Evolutionary conservation across 2,797 vertebrate genomes (phyloP).

Genomic region (Notolepis coatsorum): DNA sequence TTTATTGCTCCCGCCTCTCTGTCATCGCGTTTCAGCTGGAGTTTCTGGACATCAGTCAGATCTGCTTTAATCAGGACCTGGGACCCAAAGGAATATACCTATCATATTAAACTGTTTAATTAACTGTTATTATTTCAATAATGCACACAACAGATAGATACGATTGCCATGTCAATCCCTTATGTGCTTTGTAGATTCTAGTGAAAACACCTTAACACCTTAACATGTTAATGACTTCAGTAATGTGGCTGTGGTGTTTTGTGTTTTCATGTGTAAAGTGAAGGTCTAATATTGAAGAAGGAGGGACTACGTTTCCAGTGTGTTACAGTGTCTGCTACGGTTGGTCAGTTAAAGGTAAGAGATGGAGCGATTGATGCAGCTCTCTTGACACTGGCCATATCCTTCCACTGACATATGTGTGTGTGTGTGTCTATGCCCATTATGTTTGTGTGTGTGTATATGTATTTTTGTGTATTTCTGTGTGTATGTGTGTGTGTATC

Average conservation of each 20-base stretch:
- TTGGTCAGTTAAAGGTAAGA: slow-evolving; percentile 63
- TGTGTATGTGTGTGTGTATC: too few relatives aligned
- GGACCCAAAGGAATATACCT: slow-evolving; percentile 50
- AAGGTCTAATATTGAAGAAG: slow-evolving; percentile 61
- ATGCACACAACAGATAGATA: too few relatives aligned
- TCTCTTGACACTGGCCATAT: too few relatives aligned
- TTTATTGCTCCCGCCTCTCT: not conserved
- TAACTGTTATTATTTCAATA: too few relatives aligned
- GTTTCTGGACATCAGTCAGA: slow-evolving; percentile 52
- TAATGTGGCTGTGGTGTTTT: too few relatives aligned
- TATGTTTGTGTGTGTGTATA: too few relatives aligned
- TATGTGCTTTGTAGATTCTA: not conserved
- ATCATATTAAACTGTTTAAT: not conserved
- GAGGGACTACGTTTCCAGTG: slow-evolving; percentile 56
- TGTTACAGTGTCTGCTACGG: slow-evolving; percentile 61
- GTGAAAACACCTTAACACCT: not conserved
- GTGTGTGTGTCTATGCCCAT: too few relatives aligned
- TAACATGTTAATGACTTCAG: not conserved
- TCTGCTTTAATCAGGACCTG: slow-evolving; percentile 49
- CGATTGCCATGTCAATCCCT: too few relatives aligned
- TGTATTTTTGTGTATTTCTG: too few relatives aligned
- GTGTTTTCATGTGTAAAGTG: slow-evolving; percentile 31
- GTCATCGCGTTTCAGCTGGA: slow-evolving; percentile 33
- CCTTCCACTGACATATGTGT: too few relatives aligned
- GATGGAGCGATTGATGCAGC: not conserved